Evolutionary conservation across 2,797 vertebrate genomes (phyloP), one percentile per base, ranked within the genome.

Genomic region (Pseudopleuronectes americanus): DNA sequence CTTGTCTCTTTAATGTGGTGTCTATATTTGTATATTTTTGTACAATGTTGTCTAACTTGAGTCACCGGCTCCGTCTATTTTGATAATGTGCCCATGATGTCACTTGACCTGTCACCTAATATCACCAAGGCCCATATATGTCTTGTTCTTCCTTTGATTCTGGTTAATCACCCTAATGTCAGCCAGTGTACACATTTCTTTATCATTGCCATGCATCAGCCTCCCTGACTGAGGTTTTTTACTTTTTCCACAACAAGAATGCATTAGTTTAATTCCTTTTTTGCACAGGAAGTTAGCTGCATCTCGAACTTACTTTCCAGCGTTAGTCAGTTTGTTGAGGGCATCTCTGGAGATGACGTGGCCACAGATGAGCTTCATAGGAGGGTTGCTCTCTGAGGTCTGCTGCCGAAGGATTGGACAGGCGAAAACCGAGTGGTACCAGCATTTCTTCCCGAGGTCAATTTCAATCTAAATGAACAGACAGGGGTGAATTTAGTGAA

Each of bases 361-460:
- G 33, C 96, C 96, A 41, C 96, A 97, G 86, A 96, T 96, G 64
- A 97, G 96, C 85, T 96, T 97, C 95, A 97, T 96, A n/a, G 96
- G 96, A 21, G 96, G 96, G 80, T 97, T 97, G 80, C 96, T 96
- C 83, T 97, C 96, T 0, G 96, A 96, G 0, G 96, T 97, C 89
- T 97, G 96, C 89, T 97, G 96, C 77, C 96, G 92, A 62, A 97
- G 94, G 83, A 97, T 97, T 22, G 96, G 96, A 86, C 96, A 97
- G n/a, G 96, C 96, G 8, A 97, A 97, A 86, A 97, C 96, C 0
- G 96, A 97, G 87, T 97, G 96, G 89, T 97, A 97, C 96, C 96
- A 97, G 91, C 96, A 97, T 89, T 97, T 97, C 93, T 96, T 97
- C 38, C 96, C 96, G 0, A 97, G 92, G 85, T 97, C 96, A 2